These are phyloP conservation scores for Mantis religiosa DNA, from an alignment of 2,888 invertebrate species.

Conservation along the genomic window DNA sequence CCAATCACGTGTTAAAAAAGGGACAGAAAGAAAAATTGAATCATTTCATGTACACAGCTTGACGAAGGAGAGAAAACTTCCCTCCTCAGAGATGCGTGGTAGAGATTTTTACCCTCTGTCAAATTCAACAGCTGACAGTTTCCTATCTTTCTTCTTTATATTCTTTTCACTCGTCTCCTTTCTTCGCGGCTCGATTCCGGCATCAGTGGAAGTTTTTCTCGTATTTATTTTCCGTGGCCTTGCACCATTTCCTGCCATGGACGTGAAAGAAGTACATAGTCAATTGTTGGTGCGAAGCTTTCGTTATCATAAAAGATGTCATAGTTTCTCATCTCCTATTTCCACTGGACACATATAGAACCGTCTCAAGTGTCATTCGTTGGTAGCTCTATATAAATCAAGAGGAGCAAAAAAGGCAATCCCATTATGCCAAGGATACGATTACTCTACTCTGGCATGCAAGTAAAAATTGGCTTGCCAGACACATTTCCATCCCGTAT, in stretches of 20 bases:
- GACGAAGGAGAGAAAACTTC: background rate
- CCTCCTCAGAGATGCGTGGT: background rate
- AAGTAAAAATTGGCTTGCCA: no score
- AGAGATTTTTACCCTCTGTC: conserved; percentile 19
- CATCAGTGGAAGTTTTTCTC: background rate
- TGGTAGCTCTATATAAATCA: background rate
- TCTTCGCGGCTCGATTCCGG: background rate
- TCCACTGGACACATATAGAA: background rate
- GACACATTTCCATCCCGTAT: no score
- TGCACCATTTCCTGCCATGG: background rate
- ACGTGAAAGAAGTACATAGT: background rate
- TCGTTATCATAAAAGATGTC: background rate
- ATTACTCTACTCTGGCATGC: no score
- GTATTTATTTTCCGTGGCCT: background rate
- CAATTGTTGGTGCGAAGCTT: background rate
- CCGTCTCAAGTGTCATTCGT: background rate
- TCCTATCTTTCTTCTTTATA: conserved; percentile 7
- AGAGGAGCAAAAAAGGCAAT: no score
- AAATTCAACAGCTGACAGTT: conserved; percentile 11
- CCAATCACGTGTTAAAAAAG: background rate
- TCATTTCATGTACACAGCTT: background rate
- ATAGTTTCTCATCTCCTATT: background rate
- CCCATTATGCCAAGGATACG: no score
- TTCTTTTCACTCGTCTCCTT: background rate
- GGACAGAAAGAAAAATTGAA: background rate